Base-by-base conservation (phyloP, 1,140 invertebrate genomes). In the Euwallacea fornicatus region DNA sequence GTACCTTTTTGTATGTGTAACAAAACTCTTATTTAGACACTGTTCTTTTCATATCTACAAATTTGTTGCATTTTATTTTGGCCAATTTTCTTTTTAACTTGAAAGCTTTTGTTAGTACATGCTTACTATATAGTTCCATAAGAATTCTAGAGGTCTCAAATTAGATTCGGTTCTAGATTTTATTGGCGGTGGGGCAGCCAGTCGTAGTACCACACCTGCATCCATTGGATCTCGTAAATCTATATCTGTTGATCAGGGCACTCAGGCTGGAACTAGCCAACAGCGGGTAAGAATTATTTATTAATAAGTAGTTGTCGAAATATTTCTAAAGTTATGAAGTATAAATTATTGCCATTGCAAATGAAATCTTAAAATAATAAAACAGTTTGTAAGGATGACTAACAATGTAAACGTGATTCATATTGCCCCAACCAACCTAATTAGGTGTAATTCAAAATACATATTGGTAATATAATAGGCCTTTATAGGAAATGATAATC, bases 241-340 rank as follows among this genome's bases (percentile, higher is more conserved):
- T 74, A 91, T 93, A 50, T 93, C 93, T 6, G 88, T 89, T 68
- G 94, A 96, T 81, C 90, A 94, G 79, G 88, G 89, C 69, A 90
- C 90, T 61, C 93, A 96, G 82, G 77, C 76, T 7, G 78, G 78
- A 11, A 76, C 76, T 41, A 65, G 13, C 42, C 50, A 66, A 15
- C 70, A 63, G 58, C 61, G 54, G 66, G 71, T 67, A 72, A 67
- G 58, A 4, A 33, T 33, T 1, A 33, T 33, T 0, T 11, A 47
- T 10, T 63, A 21, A 47, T 15, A 7, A 50, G 47, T 10, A 50
- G 10, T 50, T 11, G 10, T 50, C 10, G 6, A 50, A 11, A 6
- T 2, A 50, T 50, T 53, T 53, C 9, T 53, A n/a, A 53, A 33
- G 1, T 4, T 33, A 33, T 33, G 4, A 33, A 33, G 21, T 33